Percentiles rank a stretch among this genome's conserved stretches.
Conservation (phyloP, 2,797 vertebrate genomes). For the Mormyrus proboscirostris region DNA sequence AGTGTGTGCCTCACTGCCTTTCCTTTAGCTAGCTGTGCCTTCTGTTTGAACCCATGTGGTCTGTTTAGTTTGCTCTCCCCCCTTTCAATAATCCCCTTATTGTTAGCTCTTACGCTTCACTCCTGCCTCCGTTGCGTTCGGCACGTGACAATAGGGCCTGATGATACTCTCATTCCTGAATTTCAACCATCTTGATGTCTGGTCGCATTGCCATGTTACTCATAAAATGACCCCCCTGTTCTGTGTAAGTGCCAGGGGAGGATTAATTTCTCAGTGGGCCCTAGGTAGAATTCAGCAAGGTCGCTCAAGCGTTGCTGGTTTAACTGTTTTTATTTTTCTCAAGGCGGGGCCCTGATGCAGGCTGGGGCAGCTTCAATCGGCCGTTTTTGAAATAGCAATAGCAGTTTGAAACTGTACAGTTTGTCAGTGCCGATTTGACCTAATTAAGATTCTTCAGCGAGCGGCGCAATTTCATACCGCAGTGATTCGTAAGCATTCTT, state of each 20-base stretch:
- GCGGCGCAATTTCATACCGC: not conserved
- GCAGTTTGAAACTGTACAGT: not conserved
- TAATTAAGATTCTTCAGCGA: not conserved
- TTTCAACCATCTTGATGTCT: not conserved
- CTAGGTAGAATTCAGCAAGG: not conserved
- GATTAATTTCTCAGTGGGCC: not conserved
- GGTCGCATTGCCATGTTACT: not conserved
- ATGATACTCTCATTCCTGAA: not conserved
- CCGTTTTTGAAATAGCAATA: not conserved
- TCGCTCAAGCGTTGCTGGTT: not conserved
- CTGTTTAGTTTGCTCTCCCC: not conserved
- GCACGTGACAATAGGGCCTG: not conserved
- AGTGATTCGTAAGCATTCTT: not conserved
- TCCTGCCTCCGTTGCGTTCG: not conserved
- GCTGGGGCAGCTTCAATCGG: not conserved
- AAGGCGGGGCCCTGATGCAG: not conserved
- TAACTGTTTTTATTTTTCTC: not conserved
- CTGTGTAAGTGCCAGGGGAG: not conserved
- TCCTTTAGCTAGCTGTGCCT: not conserved
- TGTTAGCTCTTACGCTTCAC: not conserved
- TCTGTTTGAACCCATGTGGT: not conserved
- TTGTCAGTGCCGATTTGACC: not conserved
- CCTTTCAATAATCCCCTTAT: not conserved
- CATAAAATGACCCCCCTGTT: not conserved
- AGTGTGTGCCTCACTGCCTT: not conserved